Percentiles rank a stretch among this genome's conserved stretches.
Conservation (phyloP, 2,113 vertebrate species). For the Aplodontia rufa region DNA sequence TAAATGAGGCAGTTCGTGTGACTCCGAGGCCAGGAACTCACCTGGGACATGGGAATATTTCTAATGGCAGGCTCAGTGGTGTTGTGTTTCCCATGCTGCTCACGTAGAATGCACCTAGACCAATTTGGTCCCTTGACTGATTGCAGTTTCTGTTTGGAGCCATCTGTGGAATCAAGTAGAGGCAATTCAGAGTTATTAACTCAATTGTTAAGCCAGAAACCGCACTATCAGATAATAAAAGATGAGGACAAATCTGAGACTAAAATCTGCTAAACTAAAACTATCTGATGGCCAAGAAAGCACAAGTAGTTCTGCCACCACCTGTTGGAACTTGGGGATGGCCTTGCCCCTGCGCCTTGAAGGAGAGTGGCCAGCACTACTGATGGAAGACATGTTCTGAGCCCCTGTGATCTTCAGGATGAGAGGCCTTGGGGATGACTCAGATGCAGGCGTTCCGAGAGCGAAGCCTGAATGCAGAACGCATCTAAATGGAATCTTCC, state of each 20-base stretch:
- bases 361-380: not conserved
- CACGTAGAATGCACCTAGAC: not conserved
- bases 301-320: not conserved
- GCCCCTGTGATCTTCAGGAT: not conserved
- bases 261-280: not conserved
- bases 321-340: not conserved
- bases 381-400: not conserved
- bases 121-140: not conserved
- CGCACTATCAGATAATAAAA: not conserved
- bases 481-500: not conserved
- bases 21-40: not conserved
- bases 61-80: too few relatives aligned
- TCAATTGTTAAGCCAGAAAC: not conserved
- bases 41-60: not conserved
- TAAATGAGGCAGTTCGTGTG: not conserved
- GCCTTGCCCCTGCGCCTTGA: not conserved
- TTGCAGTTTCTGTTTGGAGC: not conserved
- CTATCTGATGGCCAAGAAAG: not conserved
- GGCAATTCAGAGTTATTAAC: not conserved
- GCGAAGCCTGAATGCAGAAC: not conserved
- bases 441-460: not conserved
- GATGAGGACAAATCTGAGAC: not conserved
- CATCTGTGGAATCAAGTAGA: not conserved
- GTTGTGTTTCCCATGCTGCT: not conserved
- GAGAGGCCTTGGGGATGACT: not conserved